Conservation (phyloP, 2,797 vertebrate genomes). For the Myioborus miniatus region DNA sequence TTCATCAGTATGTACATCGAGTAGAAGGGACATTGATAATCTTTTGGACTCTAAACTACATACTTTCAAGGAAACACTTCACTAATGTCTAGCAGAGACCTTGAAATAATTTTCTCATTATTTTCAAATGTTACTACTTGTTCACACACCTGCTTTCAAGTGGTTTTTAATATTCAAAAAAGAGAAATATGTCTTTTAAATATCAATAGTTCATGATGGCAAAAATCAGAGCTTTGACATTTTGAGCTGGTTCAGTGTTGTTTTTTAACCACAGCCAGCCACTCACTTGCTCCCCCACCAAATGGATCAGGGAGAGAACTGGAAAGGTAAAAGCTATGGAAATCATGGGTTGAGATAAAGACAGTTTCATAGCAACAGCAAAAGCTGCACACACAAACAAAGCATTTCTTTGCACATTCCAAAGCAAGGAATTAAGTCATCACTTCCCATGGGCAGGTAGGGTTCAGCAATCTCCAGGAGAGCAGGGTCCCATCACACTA, state of each 20-base stretch:
- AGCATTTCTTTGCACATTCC: not conserved
- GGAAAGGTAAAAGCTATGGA: not conserved
- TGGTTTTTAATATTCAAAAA: not conserved
- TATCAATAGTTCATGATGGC: not conserved
- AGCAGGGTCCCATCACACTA: too few relatives aligned
- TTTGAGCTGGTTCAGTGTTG: not conserved
- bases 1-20: not conserved
- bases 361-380: not conserved
- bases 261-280: not conserved
- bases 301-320: not conserved
- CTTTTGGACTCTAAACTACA: not conserved
- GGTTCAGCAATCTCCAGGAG: not conserved
- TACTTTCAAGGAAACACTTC: not conserved
- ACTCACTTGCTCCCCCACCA: fast-evolving
- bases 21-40: not conserved
- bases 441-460: not conserved
- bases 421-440: not conserved
- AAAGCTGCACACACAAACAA: not conserved
- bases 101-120: not conserved
- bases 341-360: not conserved
- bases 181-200: not conserved
- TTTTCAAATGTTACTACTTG: not conserved
- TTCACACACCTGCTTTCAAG: not conserved
- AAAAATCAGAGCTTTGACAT: not conserved
- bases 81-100: not conserved